A percentile compares a stretch with the other conserved stretches of the same genome.
phyloP scores from a whole-genome alignment of 2,113 vertebrate genomes.

The Embiotoca jacksoni region DNA sequence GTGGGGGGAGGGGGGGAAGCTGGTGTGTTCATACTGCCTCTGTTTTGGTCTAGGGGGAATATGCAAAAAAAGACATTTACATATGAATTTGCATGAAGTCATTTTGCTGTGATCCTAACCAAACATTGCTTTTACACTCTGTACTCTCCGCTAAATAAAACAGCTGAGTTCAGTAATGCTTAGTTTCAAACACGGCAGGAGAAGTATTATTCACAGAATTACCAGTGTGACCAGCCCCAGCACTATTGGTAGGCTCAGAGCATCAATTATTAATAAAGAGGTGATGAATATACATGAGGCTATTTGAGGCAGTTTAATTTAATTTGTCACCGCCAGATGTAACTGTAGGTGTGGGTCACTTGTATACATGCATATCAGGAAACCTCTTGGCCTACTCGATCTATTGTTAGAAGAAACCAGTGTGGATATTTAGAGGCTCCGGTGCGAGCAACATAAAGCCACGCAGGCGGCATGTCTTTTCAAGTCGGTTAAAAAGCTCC shows the following conservation, averaged over 20 bases:
- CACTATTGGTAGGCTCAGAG: constrained; percentile 4
- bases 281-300: constrained; percentile 51
- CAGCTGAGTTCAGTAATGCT: constrained; percentile 1
- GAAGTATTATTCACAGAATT: constrained; percentile 13
- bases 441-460: constrained; percentile 6
- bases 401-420: not conserved
- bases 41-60: constrained; percentile 1
- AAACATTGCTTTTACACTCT: constrained; percentile 22
- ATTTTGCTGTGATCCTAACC: constrained; percentile 5
- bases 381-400: not conserved
- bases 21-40: constrained; percentile 9
- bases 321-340: constrained; percentile 17
- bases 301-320: constrained; percentile 42
- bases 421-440: constrained; percentile 1
- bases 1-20: not conserved
- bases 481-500: constrained; percentile 39
- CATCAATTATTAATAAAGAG: constrained; percentile 56
- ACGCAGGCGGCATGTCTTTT: constrained; percentile 6
- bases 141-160: not conserved
- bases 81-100: constrained; percentile 11
- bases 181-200: constrained; percentile 23
- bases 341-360: not conserved
- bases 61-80: constrained; percentile 25
- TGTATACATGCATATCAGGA: not conserved
- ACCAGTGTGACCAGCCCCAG: constrained; percentile 10